Evolutionary conservation across 2,888 invertebrate species (phyloP).

Genomic region (Zaprionus lineosus): DNA sequence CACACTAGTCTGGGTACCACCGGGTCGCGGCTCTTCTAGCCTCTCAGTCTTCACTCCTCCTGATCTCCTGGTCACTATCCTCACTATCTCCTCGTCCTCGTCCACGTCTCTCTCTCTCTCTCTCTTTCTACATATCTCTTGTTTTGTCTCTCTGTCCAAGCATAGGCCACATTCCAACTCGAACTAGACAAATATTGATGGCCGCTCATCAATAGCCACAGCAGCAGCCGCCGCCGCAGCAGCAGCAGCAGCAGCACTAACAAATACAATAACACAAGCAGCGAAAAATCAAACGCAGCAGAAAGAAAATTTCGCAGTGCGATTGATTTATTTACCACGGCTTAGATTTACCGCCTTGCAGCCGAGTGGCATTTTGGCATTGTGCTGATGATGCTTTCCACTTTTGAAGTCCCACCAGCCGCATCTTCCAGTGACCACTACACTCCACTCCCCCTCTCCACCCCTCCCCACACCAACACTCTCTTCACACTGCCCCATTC

Average conservation of each 20-base stretch:
- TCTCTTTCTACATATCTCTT: not conserved
- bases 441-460: not conserved
- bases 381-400: conserved; percentile 71
- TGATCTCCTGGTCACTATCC: conserved; percentile 16
- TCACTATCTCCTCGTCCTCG: conserved; percentile 7
- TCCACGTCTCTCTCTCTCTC: conserved; percentile 5
- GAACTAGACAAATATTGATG: conserved; percentile 80
- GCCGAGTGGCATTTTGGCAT: conserved; percentile 72
- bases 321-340: conserved; percentile 80
- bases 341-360: conserved; percentile 76
- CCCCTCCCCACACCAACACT: conserved; percentile 1
- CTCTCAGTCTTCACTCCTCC: too few species aligned
- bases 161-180: conserved; percentile 70
- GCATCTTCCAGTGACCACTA: not conserved
- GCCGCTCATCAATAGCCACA: conserved; percentile 77
- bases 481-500: conserved; percentile 1
- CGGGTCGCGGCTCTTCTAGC: conserved; percentile 55
- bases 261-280: conserved; percentile 28
- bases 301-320: conserved; percentile 65
- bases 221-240: conserved; percentile 31
- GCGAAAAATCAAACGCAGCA: conserved; percentile 51
- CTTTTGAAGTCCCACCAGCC: conserved; percentile 38
- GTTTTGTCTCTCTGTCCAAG: conserved; percentile 2
- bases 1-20: conserved; percentile 47
- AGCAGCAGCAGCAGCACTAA: conserved; percentile 17